Conservation (phyloP, 1,140 invertebrate genomes). For the Pseudomyrmex pallidus region DNA sequence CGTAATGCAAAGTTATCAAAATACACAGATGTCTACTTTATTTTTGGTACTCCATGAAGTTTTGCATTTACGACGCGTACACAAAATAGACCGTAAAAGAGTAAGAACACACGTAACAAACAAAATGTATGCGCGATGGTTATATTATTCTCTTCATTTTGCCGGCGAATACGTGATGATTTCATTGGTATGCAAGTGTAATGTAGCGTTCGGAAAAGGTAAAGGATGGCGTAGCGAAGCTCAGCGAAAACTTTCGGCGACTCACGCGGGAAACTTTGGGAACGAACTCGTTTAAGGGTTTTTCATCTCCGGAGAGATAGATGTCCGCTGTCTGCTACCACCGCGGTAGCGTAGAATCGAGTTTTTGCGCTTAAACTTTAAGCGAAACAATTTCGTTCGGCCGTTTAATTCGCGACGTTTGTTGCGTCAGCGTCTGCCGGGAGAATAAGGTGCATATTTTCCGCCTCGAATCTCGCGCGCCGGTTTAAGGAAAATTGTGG, state of each 20-base stretch:
- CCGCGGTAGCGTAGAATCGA: conserved; percentile 33
- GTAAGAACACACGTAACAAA: background rate
- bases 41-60: too few species aligned
- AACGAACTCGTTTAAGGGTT: conserved; percentile 52
- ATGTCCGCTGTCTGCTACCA: conserved; percentile 40
- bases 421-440: conserved; percentile 55
- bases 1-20: background rate
- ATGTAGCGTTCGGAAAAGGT: background rate
- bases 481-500: conserved; percentile 36
- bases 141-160: conserved; percentile 9
- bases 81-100: conserved; percentile 6
- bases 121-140: background rate
- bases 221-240: conserved; percentile 11
- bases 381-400: conserved; percentile 53
- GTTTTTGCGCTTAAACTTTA: conserved; percentile 57
- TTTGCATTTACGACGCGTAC: too few species aligned
- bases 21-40: background rate
- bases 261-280: conserved; percentile 61
- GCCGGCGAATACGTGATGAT: conserved; percentile 27
- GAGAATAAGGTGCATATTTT: conserved; percentile 47
- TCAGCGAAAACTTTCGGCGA: conserved; percentile 31
- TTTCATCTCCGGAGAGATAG: conserved; percentile 59
- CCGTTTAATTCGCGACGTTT: conserved; percentile 58
- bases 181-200: conserved; percentile 47
- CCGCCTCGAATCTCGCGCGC: conserved; percentile 13